phyloP scores from a whole-genome alignment of 2,113 vertebrate species.

The Syngnathoides biaculeatus region DNA sequence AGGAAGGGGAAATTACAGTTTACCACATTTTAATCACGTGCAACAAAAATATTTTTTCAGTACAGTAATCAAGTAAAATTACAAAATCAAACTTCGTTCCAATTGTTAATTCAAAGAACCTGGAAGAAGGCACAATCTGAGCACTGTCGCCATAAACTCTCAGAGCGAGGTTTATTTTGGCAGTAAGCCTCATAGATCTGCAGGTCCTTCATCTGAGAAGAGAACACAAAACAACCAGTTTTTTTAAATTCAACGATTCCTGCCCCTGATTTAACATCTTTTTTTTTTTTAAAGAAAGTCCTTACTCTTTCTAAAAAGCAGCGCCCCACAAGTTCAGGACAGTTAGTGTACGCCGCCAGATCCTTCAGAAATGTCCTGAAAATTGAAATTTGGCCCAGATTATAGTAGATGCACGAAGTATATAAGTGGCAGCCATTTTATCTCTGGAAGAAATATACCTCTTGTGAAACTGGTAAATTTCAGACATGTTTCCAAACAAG shows the following conservation, averaged over 20 bases:
- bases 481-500: constrained; percentile 95
- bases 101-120: constrained; percentile 63
- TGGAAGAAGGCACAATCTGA: constrained; percentile 97
- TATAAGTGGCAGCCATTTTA: background rate
- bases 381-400: background rate
- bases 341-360: constrained; percentile 85
- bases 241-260: background rate
- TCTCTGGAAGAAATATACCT: constrained; percentile 69
- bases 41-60: too few relatives aligned
- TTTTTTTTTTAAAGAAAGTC: background rate
- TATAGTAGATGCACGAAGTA: background rate
- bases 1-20: too few relatives aligned
- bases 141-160: constrained; percentile 95
- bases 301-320: constrained; percentile 89
- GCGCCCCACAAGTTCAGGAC: constrained; percentile 87
- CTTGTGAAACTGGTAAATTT: constrained; percentile 97
- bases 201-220: constrained; percentile 89
- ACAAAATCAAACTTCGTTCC: background rate
- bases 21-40: too few relatives aligned
- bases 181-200: constrained; percentile 98
- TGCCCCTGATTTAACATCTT: background rate
- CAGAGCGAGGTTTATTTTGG: constrained; percentile 96
- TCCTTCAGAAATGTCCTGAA: constrained; percentile 88
- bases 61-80: background rate
- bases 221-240: constrained; percentile 4